Evolutionary conservation across 2,888 invertebrate genomes (phyloP).

Genomic region (Saturnia japonica): DNA sequence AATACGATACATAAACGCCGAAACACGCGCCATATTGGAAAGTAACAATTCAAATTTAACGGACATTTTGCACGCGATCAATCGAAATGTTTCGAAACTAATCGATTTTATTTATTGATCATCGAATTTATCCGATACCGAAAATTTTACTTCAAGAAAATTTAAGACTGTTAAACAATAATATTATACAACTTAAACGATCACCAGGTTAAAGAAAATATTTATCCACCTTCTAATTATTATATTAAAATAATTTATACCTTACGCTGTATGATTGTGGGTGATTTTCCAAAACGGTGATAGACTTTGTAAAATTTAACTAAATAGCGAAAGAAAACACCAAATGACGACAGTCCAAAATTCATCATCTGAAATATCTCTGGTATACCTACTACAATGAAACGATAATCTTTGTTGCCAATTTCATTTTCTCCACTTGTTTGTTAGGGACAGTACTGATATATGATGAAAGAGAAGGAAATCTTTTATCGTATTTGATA

Average conservation of each 20-base stretch:
- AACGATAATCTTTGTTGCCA: neutral
- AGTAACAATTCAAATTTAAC: conserved; percentile 40
- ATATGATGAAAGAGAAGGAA: neutral
- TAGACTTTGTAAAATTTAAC: no score
- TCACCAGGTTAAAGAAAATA: neutral
- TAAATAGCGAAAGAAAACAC: no score
- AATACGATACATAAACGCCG: conserved; percentile 36
- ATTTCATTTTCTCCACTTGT: neutral
- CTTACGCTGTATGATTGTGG: no score
- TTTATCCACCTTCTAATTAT: neutral
- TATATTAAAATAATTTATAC: neutral
- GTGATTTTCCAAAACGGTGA: no score
- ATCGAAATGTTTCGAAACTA: conserved; percentile 34
- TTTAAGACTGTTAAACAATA: neutral
- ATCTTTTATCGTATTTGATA: neutral
- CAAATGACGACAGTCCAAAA: neutral
- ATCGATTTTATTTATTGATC: conserved; percentile 25
- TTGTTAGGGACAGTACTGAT: neutral
- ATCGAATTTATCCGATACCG: conserved; percentile 28
- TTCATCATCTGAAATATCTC: neutral
- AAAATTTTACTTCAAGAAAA: conserved; percentile 12
- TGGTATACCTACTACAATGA: neutral
- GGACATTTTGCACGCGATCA: conserved; percentile 42
- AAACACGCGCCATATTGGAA: conserved; percentile 40
- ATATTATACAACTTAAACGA: neutral